Base-by-base conservation (phyloP, 2,888 invertebrate genomes). In the Hydropsyche betteni region DNA sequence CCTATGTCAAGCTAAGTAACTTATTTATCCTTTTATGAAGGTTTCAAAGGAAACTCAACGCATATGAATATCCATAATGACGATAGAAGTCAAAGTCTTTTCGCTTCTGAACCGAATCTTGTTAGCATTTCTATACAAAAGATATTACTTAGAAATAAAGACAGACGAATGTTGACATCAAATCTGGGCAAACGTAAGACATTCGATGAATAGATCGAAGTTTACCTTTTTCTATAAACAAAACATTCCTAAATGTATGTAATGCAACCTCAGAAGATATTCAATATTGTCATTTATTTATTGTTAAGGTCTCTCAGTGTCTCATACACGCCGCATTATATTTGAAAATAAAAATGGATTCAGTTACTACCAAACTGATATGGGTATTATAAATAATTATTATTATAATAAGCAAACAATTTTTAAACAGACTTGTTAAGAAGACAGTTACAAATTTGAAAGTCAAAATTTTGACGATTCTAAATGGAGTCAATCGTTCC, bases 91-190 rank as follows among this genome's bases (percentile, higher is more conserved):
- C 58, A 24, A 58, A 58, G 58, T 58, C 24, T 24, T 58, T 24
- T 24, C 58, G 3, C 16, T 8, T 16, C 16, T 24, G 16, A 58
- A 24, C 58, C 8, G 14, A 58, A 58, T 58, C 58, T 58, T 24
- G 58, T 58, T 58, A 58, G 58, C 58, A 58, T 58, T 58, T 16
- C 58, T 16, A 58, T 58, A 24, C 16, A 24, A 58, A 58, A 58
- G 8, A 58, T 16, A 24, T 58, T 16, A 8, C 58, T 58, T 58
- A 16, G 58, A 24, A 58, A 58, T 24, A 24, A 58, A 1, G 7
- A 44, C 10, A 8, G 7, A 10, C 44, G 10, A 44, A 10, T 8
- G 6, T 44, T 10, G 44, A 8, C 44, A 10, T 10, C 0, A 44
- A 44, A 44, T 24, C 58, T 58, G 5, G 6, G 53, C 16, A 53